Conservation (phyloP, 1,140 invertebrate species). For the Paracyclopina nana region DNA sequence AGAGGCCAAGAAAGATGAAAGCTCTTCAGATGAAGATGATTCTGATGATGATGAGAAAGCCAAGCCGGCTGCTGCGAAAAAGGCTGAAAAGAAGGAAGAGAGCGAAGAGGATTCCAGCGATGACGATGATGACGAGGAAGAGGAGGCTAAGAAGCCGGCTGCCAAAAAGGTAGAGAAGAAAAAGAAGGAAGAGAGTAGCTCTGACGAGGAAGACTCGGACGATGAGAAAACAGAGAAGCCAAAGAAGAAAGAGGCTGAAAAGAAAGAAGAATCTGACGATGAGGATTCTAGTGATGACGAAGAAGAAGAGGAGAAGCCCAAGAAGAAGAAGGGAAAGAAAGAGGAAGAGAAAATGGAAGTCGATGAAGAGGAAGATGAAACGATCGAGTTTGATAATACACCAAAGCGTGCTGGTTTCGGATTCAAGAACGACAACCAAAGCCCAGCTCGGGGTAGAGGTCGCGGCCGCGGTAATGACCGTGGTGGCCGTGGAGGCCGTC, state of each 20-base stretch:
- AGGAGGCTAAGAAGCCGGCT: not conserved
- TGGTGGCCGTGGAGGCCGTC: not conserved
- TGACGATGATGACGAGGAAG: not conserved
- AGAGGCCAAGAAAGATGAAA: not conserved
- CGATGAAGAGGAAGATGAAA: not conserved
- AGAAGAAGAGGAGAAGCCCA: not conserved
- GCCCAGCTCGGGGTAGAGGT: not conserved
- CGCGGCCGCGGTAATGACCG: not conserved
- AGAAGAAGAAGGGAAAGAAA: not conserved
- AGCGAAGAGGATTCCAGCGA: slow-evolving; percentile 9
- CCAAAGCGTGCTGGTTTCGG: not conserved
- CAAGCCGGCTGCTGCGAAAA: not conserved
- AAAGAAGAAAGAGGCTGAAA: not conserved
- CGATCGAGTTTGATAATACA: slow-evolving; percentile 1
- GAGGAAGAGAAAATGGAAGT: not conserved
- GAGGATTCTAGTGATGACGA: not conserved
- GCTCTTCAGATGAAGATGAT: not conserved
- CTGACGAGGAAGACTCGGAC: not conserved
- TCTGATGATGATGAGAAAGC: not conserved
- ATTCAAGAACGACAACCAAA: not conserved
- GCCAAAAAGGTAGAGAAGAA: not conserved
- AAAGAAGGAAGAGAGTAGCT: slow-evolving; percentile 1
- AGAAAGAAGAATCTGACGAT: not conserved
- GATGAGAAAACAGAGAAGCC: not conserved
- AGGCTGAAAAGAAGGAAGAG: not conserved